phyloP scores from a whole-genome alignment of 2,797 vertebrate species.

The Heliangelus exortis region DNA sequence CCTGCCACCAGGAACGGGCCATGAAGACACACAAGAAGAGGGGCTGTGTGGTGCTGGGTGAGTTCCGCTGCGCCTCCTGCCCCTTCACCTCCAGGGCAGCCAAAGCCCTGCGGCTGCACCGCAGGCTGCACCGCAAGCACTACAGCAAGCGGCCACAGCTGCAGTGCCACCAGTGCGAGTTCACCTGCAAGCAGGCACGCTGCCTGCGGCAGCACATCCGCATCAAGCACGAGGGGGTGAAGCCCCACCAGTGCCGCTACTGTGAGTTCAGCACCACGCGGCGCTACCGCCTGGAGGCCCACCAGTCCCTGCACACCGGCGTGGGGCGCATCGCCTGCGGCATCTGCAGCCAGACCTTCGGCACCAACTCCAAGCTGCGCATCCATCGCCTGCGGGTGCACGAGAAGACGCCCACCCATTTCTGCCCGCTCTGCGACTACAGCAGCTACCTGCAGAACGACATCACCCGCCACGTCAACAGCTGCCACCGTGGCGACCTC shows the following conservation, averaged over 20 bases:
- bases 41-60: slow-evolving; percentile 80
- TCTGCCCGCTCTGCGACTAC: slow-evolving; percentile 91
- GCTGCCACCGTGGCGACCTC: slow-evolving; percentile 89
- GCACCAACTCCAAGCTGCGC: slow-evolving; percentile 89
- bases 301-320: slow-evolving; percentile 92
- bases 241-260: slow-evolving; percentile 84
- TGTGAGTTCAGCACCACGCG: slow-evolving; percentile 91
- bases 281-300: slow-evolving; percentile 90
- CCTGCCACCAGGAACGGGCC: slow-evolving; percentile 85
- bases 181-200: slow-evolving; percentile 89
- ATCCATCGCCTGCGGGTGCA: slow-evolving; percentile 90
- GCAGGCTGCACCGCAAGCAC: slow-evolving; percentile 75
- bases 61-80: slow-evolving; percentile 83
- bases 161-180: slow-evolving; percentile 84
- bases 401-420: slow-evolving; percentile 88
- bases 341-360: slow-evolving; percentile 88
- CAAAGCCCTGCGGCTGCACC: slow-evolving; percentile 82
- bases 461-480: slow-evolving; percentile 87
- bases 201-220: slow-evolving; percentile 85
- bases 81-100: slow-evolving; percentile 81
- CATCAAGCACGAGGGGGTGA: slow-evolving; percentile 86
- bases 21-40: slow-evolving; percentile 84
- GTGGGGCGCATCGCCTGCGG: slow-evolving; percentile 88
- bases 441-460: slow-evolving; percentile 89
- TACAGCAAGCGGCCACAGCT: slow-evolving; percentile 73